Evolutionary conservation across 2,113 vertebrate species (phyloP), one percentile per base, ranked within the genome.

Genomic region (Lathamus discolor): DNA sequence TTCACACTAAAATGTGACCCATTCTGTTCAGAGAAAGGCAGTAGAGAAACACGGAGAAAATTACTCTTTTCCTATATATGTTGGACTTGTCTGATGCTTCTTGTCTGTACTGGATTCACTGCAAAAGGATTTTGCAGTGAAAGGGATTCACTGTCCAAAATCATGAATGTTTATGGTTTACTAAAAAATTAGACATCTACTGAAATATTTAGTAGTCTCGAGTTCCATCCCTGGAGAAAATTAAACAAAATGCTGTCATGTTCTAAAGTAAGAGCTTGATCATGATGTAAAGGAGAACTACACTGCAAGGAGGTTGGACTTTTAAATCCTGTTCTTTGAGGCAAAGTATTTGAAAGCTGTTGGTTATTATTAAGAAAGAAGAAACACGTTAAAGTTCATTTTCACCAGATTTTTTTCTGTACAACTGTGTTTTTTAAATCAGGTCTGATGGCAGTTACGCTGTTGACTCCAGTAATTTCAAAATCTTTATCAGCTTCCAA

Each of bases 401-500:
- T 79, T 69, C 52, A 76, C 37, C 37, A 73, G 11, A 76, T n/a
- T 4, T 52, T 15, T 73, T 81, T 57, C 66, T 82, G 13, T 39
- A 57, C 5, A 15, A 2, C 29, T 77, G 39, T 28, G 48, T 12
- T 35, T 88, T 68, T 48, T 17, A 22, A 27, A 52, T 92, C 43
- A 66, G 33, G 28, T 82, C 46, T 63, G 77, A 83, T 29, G 62
- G 39, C 24, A 79, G 33, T 74, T 83, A 55, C 2, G 2, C 31
- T 49, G 46, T 27, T 75, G 46, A 88, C 29, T 46, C 41, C 6
- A 67, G 46, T 61, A 80, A 91, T 88, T 88, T 88, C 17, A 81
- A 95, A 86, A 90, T 84, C 73, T 94, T 91, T 61, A 68, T 55
- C 35, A 76, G n/a, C 39, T 90, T 90, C 52, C 39, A 90, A 52